Evolutionary conservation across 2,888 invertebrate species (phyloP).

Genomic region (Heliconius cydno): DNA sequence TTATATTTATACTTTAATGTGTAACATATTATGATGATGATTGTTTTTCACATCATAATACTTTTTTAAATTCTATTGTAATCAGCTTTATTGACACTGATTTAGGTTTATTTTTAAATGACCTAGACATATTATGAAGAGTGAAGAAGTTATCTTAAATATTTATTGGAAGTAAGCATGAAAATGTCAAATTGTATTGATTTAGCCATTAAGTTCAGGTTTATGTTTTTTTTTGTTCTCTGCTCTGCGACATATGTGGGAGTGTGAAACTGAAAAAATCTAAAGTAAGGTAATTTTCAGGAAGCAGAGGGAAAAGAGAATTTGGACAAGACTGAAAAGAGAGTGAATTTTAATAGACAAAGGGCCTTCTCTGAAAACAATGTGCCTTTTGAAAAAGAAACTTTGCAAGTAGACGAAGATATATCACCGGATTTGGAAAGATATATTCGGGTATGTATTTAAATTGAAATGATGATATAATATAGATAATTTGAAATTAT

Average conservation of each 20-base stretch:
- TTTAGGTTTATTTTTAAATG: background rate
- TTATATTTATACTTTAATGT: too few relatives aligned
- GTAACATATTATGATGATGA: too few relatives aligned
- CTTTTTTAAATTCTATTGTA: background rate
- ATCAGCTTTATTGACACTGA: background rate
- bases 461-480: too few relatives aligned
- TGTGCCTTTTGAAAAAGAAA: conserved; percentile 44
- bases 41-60: too few relatives aligned
- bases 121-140: conserved; percentile 3
- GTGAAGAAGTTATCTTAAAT: conserved; percentile 24
- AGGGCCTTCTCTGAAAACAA: conserved; percentile 52
- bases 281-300: conserved; percentile 51
- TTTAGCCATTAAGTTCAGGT: conserved; percentile 29
- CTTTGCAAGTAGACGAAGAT: conserved; percentile 53
- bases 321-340: conserved; percentile 44
- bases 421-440: conserved; percentile 73
- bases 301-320: conserved; percentile 54
- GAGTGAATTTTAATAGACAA: conserved; percentile 55
- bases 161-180: conserved; percentile 35
- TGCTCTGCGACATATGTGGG: too few relatives aligned
- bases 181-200: conserved; percentile 43
- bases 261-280: background rate
- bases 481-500: too few relatives aligned
- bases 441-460: conserved; percentile 59
- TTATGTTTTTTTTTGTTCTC: background rate